phyloP scores from a whole-genome alignment of 1,140 invertebrate genomes.

The Pseudomyrmex concolor region DNA sequence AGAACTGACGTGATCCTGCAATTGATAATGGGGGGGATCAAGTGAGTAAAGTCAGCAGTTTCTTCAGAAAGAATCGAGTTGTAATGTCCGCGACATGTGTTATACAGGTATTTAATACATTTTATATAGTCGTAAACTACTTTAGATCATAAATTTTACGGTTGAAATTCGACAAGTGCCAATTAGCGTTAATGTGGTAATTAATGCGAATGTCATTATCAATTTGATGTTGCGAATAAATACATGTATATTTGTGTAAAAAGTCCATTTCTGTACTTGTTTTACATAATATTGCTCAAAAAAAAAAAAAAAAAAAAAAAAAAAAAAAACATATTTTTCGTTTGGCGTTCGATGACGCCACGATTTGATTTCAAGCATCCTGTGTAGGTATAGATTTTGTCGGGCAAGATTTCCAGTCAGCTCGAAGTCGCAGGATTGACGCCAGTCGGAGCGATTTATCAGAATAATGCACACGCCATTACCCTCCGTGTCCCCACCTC shows the following conservation, averaged over 20 bases:
- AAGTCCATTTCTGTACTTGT: too few relatives aligned
- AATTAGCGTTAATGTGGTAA: conserved; percentile 26
- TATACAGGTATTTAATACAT: background rate
- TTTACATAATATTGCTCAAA: conserved; percentile 4
- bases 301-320: too few relatives aligned
- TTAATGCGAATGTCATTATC: conserved; percentile 61
- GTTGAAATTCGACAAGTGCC: conserved; percentile 22
- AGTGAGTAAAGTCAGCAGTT: too few relatives aligned
- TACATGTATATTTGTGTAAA: too few relatives aligned
- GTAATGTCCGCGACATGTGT: too few relatives aligned
- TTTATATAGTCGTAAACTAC: background rate
- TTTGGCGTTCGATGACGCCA: conserved; percentile 37
- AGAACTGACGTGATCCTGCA: background rate
- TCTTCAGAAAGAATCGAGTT: too few relatives aligned
- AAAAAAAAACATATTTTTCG: conserved; percentile 38
- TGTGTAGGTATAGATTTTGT: conserved; percentile 71
- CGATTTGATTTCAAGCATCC: conserved; percentile 67
- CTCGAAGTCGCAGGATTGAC: conserved; percentile 74
- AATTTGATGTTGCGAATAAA: background rate
- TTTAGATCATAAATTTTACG: conserved; percentile 13
- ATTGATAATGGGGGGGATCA: background rate
- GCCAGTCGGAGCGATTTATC: conserved; percentile 74
- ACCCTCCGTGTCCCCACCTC: conserved; percentile 72
- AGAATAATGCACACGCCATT: conserved; percentile 78
- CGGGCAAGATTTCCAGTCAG: conserved; percentile 72